Conservation (phyloP, 1,140 invertebrate genomes). For the Popillia japonica region DNA sequence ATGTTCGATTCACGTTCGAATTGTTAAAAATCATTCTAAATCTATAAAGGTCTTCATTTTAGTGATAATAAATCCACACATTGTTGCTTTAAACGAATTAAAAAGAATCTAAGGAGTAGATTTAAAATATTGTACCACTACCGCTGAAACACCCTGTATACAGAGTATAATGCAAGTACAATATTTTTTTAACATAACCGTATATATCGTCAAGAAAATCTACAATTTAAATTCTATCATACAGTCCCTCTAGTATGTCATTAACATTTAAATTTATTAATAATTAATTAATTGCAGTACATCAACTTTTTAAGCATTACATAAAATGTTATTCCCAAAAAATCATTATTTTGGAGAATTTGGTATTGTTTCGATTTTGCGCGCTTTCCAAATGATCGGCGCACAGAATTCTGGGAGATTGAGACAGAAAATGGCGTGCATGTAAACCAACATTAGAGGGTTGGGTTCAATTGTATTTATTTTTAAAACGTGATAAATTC, state of each 20-base stretch:
- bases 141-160: no score
- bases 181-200: no score
- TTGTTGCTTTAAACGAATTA: no score
- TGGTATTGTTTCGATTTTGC: not conserved
- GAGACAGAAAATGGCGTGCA: constrained; percentile 41
- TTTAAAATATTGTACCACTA: no score
- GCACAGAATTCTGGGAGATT: constrained; percentile 27
- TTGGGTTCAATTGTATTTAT: constrained; percentile 36
- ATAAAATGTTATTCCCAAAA: not conserved
- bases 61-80: no score
- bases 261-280: not conserved
- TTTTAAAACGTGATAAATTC: constrained; percentile 26
- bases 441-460: not conserved
- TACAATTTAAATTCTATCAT: no score
- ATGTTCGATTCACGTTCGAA: no score
- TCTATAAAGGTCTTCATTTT: no score
- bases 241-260: not conserved
- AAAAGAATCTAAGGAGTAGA: no score
- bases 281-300: not conserved
- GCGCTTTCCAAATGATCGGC: not conserved
- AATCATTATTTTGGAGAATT: not conserved
- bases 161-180: no score
- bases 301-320: not conserved
- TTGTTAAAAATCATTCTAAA: no score
- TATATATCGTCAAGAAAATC: no score